phyloP scores from a whole-genome alignment of 2,113 vertebrate species.

The Guaruba guarouba region DNA sequence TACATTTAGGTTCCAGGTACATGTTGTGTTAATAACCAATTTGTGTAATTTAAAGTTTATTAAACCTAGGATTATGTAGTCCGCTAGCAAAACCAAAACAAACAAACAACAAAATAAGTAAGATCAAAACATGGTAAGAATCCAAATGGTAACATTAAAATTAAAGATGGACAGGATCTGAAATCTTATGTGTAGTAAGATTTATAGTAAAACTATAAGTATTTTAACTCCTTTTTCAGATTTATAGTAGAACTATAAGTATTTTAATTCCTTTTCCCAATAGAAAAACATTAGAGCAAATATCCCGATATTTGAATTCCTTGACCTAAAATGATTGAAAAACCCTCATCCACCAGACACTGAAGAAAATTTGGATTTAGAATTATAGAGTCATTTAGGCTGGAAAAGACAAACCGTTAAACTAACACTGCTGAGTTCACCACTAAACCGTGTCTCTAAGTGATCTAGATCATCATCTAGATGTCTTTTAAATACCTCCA shows the following conservation, averaged over 20 bases:
- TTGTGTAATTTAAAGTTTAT: neutral
- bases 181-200: neutral
- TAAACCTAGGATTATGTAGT: neutral
- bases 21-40: neutral
- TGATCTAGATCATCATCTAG: no score
- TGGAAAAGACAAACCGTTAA: neutral
- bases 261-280: neutral
- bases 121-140: neutral
- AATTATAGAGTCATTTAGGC: neutral
- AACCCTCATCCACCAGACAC: neutral
- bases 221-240: neutral
- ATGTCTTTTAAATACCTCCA: neutral
- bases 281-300: neutral
- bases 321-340: neutral
- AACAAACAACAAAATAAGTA: neutral
- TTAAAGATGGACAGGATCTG: neutral
- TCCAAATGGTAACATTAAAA: neutral
- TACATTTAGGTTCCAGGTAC: neutral
- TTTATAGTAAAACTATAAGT: neutral
- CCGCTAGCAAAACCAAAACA: rapidly evolving
- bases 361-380: neutral
- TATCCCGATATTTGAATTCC: neutral
- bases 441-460: neutral
- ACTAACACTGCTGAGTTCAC: neutral
- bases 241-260: neutral